These are phyloP conservation scores for Ciconia stormi DNA, from an alignment of 2,113 vertebrate genomes.

Conservation along the genomic window DNA sequence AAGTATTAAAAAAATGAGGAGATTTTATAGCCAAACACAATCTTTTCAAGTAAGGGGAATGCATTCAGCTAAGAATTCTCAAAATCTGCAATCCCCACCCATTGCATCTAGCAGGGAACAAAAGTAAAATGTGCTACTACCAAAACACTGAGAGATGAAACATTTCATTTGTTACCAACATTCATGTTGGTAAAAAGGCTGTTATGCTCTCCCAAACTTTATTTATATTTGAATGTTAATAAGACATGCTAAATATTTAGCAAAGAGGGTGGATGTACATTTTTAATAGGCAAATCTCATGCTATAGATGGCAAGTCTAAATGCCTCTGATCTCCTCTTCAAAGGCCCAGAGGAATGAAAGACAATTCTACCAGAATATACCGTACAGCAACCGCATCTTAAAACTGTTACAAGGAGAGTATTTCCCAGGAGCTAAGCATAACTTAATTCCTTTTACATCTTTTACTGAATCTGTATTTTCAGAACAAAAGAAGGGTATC, in stretches of 20 bases:
- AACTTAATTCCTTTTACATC: background rate
- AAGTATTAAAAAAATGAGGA: background rate
- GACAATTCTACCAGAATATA: background rate
- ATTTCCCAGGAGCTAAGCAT: background rate
- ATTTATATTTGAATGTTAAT: background rate
- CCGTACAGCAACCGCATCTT: background rate
- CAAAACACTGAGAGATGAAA: background rate
- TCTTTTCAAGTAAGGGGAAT: background rate
- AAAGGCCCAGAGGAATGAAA: conserved; percentile 14
- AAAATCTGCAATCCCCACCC: background rate
- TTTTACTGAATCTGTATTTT: background rate
- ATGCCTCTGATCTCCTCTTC: conserved; percentile 45
- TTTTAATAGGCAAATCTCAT: background rate
- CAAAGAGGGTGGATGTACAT: background rate
- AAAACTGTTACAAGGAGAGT: background rate
- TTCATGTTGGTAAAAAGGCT: background rate
- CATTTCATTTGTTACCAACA: no score
- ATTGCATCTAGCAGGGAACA: fast-evolving
- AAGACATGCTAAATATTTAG: background rate
- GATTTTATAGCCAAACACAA: background rate
- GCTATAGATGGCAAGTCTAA: background rate
- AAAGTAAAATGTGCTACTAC: background rate
- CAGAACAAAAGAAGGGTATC: background rate
- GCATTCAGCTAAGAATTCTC: background rate
- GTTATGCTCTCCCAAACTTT: background rate